Base-by-base conservation (phyloP, 1,140 invertebrate genomes). In the Drosophila leontia region DNA sequence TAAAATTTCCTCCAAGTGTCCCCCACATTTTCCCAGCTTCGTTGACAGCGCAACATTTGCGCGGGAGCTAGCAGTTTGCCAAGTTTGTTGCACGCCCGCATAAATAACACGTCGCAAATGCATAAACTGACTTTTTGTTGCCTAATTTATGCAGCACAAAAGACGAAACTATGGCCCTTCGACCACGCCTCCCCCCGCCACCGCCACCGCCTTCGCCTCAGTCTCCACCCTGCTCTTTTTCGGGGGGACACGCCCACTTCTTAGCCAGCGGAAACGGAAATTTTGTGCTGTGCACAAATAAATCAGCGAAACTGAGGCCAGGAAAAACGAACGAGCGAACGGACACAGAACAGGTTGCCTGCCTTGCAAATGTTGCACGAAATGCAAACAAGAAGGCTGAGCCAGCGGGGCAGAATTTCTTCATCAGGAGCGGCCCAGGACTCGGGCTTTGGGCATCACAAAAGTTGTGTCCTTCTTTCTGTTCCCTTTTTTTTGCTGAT, bases 201-300 rank as follows among this genome's bases (percentile, higher is more conserved):
- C 35, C 58, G 32, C 42, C 29, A 11, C 56, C 17, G 11, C 19
- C 23, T 29, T 11, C 58, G 32, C 42, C 29, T 15, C 56, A n/a
- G 12, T 32, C 32, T n/a, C 9, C 12, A 15, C 1, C 19, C 41
- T 3, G 1, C 26, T 39, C 15, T 26, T 59, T 56, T 60, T 37
- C 13, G 13, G 29, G 55, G 55, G 55, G 44, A 48, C 67, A 9
- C 57, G 34, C 34, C 29, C 26, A 12, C 17, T 37, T 35, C 34
- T 39, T 48, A 17, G 56, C 29, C 42, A 74, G 57, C 84, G 83
- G 84, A 87, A 87, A 88, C 84, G 83, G 77, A 88, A 88, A 87
- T 88, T 88, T 87, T 88, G 84, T 88, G 80, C 83, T 87, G 76
- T 88, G 84, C 76, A 82, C 80, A 87, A 87, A 87, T 90, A 88